These are phyloP conservation scores for Formicarius rufipectus DNA, from an alignment of 2,113 vertebrate species.

Conservation along the genomic window DNA sequence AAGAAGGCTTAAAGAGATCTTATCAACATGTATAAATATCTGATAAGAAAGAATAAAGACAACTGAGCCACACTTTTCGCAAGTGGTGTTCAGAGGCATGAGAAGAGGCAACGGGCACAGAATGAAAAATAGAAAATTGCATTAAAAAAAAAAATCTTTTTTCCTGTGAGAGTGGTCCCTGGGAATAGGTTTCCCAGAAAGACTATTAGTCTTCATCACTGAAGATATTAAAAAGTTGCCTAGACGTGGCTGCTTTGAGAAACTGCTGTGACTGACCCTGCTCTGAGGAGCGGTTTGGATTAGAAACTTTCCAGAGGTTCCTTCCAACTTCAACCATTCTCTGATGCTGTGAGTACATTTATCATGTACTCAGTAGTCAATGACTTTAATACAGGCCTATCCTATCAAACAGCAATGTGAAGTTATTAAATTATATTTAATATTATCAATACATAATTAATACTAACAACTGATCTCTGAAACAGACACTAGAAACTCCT, in stretches of 20 bases:
- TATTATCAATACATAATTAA: background rate
- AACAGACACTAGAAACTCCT: background rate
- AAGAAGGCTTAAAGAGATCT: background rate
- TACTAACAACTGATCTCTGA: background rate
- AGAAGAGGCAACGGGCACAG: background rate
- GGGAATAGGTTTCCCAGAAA: background rate
- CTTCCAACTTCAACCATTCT: background rate
- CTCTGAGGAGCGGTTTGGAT: background rate
- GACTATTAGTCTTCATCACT: background rate
- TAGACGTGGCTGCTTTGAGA: background rate
- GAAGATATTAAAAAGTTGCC: background rate
- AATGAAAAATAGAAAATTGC: background rate
- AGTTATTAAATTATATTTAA: background rate
- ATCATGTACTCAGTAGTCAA: background rate
- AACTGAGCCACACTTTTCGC: background rate
- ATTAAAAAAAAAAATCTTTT: background rate
- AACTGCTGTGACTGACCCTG: background rate
- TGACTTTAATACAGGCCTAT: background rate
- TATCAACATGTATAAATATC: background rate
- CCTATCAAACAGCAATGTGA: background rate
- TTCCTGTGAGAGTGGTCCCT: background rate
- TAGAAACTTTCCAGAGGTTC: background rate
- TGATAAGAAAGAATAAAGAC: background rate
- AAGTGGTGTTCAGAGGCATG: background rate
- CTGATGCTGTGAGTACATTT: background rate